These are phyloP conservation scores for Papilio gigon DNA, from an alignment of 2,888 invertebrate species.

Conservation along the genomic window DNA sequence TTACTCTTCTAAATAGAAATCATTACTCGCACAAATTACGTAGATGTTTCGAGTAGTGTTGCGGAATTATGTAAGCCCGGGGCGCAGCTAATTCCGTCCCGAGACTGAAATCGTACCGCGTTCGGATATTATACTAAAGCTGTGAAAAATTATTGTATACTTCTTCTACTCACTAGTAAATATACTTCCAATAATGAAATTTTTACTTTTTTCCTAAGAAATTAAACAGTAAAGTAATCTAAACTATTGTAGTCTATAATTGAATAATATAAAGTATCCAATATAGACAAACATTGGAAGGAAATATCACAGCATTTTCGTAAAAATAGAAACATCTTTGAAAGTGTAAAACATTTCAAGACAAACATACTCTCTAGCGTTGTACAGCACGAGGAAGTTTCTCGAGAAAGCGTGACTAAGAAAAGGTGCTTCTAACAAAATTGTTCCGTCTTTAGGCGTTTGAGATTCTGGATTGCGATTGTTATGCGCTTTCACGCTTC, in stretches of 20 bases:
- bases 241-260: too few relatives aligned
- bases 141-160: constrained; percentile 8
- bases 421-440: constrained; percentile 21
- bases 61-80: constrained; percentile 10
- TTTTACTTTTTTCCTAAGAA: neutral
- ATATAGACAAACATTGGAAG: too few relatives aligned
- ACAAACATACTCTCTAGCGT: neutral
- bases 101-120: neutral
- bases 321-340: neutral
- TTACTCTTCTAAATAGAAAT: constrained; percentile 44
- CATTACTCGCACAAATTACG: constrained; percentile 14
- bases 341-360: neutral
- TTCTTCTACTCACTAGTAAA: neutral
- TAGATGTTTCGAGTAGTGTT: constrained; percentile 4
- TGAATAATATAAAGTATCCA: too few relatives aligned
- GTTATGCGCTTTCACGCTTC: constrained; percentile 16
- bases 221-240: neutral
- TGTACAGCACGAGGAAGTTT: neutral
- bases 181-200: neutral
- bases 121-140: constrained; percentile 12
- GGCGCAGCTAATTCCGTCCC: constrained; percentile 16
- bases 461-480: constrained; percentile 9
- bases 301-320: neutral
- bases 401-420: neutral
- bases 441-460: constrained; percentile 10